Conservation (phyloP, 2,797 vertebrate genomes). For the Chromobotia macracanthus region DNA sequence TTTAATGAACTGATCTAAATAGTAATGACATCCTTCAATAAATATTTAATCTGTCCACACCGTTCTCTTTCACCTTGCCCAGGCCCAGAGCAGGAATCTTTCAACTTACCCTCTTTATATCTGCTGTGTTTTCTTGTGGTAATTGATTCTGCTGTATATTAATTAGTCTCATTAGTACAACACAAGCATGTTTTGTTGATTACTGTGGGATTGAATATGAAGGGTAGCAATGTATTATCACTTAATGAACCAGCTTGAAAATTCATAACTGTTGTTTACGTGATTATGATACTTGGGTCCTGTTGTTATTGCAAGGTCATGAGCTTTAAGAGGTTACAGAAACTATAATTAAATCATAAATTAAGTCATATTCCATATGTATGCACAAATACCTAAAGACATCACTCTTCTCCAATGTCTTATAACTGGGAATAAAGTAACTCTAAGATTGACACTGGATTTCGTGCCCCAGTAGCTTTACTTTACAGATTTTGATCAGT, state of each 20-base stretch:
- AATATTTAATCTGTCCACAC: constrained; percentile 80
- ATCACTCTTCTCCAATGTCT: neutral
- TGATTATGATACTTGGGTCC: constrained; percentile 69
- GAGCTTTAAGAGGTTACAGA: constrained; percentile 50
- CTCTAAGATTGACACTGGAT: neutral
- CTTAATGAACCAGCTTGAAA: constrained; percentile 66
- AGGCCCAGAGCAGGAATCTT: constrained; percentile 62
- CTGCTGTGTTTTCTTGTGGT: constrained; percentile 46
- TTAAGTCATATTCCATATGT: neutral
- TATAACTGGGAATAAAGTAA: neutral
- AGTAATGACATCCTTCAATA: constrained; percentile 80
- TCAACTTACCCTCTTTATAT: constrained; percentile 66
- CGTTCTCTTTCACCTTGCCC: constrained; percentile 74
- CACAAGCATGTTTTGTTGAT: constrained; percentile 56
- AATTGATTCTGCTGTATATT: constrained; percentile 63
- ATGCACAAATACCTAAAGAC: neutral
- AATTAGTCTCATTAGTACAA: constrained; percentile 63
- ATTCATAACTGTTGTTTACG: constrained; percentile 63
- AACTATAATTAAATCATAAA: neutral
- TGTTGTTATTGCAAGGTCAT: constrained; percentile 65
- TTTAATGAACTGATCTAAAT: constrained; percentile 84
- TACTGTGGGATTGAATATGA: constrained; percentile 54
- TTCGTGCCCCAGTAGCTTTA: neutral
- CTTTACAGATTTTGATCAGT: neutral
- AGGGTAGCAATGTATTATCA: constrained; percentile 60